These are phyloP conservation scores for Anarhynchus alexandrinus DNA, from an alignment of 2,113 vertebrate genomes.

Conservation along the genomic window DNA sequence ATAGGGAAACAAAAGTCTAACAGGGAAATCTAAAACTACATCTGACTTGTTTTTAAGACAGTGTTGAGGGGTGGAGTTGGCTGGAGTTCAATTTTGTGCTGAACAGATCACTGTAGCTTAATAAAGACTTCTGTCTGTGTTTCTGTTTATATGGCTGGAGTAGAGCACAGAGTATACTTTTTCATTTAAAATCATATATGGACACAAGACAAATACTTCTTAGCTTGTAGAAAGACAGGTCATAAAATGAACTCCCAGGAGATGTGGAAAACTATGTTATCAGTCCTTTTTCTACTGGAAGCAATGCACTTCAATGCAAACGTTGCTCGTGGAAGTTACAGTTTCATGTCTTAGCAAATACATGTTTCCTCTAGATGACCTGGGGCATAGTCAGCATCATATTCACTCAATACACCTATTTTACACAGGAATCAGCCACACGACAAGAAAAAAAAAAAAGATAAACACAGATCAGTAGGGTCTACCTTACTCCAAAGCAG, in stretches of 20 bases:
- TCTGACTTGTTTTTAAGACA: conserved; percentile 40
- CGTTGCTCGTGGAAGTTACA: not conserved
- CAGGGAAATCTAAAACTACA: not conserved
- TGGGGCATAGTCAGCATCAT: not conserved
- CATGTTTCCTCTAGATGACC: not conserved
- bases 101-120: conserved; percentile 33
- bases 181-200: conserved; percentile 49
- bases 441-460: not conserved
- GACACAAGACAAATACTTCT: conserved; percentile 1
- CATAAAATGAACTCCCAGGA: conserved; percentile 17
- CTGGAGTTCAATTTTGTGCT: conserved; percentile 21
- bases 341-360: not conserved
- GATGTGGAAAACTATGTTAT: not conserved
- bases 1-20: not conserved
- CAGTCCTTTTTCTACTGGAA: not conserved
- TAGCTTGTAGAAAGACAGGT: conserved; percentile 34
- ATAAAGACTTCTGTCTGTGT: conserved; percentile 36
- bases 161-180: conserved; percentile 48
- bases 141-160: conserved; percentile 51
- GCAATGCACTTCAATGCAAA: not conserved
- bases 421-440: not conserved
- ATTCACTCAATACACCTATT: not conserved
- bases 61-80: conserved; percentile 17
- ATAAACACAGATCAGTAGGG: not conserved
- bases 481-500: not conserved